Base-by-base conservation (phyloP, 2,888 invertebrate species). In the Tipula helvola region DNA sequence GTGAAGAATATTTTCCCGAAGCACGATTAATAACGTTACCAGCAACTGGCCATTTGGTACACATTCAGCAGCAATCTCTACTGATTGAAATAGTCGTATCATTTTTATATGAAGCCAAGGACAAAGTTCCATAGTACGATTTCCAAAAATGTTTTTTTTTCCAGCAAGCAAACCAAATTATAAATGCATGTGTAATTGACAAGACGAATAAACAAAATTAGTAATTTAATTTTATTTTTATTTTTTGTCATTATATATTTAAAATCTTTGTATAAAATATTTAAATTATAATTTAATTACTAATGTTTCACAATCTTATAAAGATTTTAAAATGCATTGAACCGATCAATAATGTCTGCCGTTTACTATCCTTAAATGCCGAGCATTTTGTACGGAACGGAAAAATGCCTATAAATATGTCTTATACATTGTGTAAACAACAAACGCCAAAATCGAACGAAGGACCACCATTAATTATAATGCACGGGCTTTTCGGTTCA, bases 21-120 rank as follows among this genome's bases (percentile, higher is more conserved):
- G 95, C 96, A 0, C 92, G 94, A 88, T 93, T 86, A 16, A 36
- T n/a, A 97, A 89, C 90, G 88, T 93, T 98, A 86, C 93, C 94
- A 86, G 95, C 94, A 44, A 96, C 97, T 2, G 96, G 97, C 3
- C 98, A 98, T 91, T 97, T 97, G 97, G 94, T 97, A 0, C 98
- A 98, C 90, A 95, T 96, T 87, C 97, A 98, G 88, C 96, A 97
- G 90, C 97, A 97, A 39, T 3, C 16, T 57, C 5, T 57, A 16
- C 36, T 86, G 5, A 28, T 1, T 91, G 93, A 94, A 86, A 89
- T 93, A 86, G 92, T 95, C 44, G 28, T 71, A 10, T 28, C 3
- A 71, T 28, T 52, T 39, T 28, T 28, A 28, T 28, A 28, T 28
- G 28, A 28, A 1, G 28, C 1, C 28, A 1, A 1, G 28, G 28